phyloP scores from a whole-genome alignment of 92 coral and sea anemone genomes.

The Phenganax stokvisi region DNA sequence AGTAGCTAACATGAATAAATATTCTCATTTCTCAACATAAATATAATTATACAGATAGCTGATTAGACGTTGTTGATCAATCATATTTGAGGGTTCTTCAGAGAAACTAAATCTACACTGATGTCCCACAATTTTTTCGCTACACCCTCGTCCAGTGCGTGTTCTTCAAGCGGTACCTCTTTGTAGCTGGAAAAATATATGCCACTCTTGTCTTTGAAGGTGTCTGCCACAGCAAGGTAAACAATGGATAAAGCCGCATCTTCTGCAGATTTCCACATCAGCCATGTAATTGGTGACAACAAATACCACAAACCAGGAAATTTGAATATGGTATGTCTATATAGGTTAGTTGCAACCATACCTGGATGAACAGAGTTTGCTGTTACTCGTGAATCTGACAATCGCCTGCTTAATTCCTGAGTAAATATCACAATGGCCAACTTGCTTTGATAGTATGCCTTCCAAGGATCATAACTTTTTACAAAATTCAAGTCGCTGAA shows the following conservation, averaged over 20 bases:
- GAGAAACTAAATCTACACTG: conserved; percentile 60
- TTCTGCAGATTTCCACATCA: conserved; percentile 48
- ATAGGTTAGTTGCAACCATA: conserved; percentile 49
- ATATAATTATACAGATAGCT: not conserved
- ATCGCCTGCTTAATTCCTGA: conserved; percentile 61
- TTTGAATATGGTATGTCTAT: conserved; percentile 47
- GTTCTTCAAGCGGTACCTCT: conserved; percentile 32
- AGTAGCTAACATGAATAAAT: not conserved
- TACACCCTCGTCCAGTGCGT: conserved; percentile 63
- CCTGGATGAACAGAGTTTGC: conserved; percentile 78
- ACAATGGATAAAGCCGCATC: conserved; percentile 72
- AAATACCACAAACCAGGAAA: conserved; percentile 47
- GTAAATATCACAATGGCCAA: conserved; percentile 71
- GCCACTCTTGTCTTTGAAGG: conserved; percentile 68
- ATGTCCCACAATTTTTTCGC: conserved; percentile 79
- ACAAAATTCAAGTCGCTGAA: conserved; percentile 59
- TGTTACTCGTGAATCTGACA: conserved; percentile 65
- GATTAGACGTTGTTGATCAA: not conserved
- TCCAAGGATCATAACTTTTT: conserved; percentile 51
- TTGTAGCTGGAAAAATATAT: conserved; percentile 63
- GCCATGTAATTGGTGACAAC: conserved; percentile 59
- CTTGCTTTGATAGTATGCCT: conserved; percentile 68
- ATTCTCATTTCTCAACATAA: not conserved
- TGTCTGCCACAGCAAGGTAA: conserved; percentile 70
- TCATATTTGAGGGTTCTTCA: conserved; percentile 26